A percentile compares a stretch with the other conserved stretches of the same genome.
phyloP scores from a whole-genome alignment of 2,113 vertebrate species.

The Pholis gunnellus region DNA sequence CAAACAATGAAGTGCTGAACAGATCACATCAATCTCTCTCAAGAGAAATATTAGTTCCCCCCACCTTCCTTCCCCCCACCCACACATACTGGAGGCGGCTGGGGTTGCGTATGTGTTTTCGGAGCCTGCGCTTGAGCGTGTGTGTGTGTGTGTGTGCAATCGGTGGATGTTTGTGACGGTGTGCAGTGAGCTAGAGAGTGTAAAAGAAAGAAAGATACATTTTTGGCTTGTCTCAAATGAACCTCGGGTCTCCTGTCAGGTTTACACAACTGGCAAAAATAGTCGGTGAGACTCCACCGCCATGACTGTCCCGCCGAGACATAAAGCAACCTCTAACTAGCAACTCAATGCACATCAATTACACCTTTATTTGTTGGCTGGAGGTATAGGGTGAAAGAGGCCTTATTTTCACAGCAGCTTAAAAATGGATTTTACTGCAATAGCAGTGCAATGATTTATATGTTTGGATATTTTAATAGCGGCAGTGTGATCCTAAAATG shows the following conservation, averaged over 20 bases:
- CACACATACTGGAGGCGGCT: conserved; percentile 50
- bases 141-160: not conserved
- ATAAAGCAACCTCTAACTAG: conserved; percentile 73
- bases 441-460: conserved; percentile 21
- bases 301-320: conserved; percentile 60
- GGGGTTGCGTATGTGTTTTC: conserved; percentile 41
- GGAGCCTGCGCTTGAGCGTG: conserved; percentile 9
- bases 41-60: conserved; percentile 80
- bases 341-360: conserved; percentile 73
- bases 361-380: conserved; percentile 75
- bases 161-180: conserved; percentile 35
- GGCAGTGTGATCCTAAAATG: conserved; percentile 22
- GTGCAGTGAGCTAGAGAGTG: conserved; percentile 56
- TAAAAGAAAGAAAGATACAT: conserved; percentile 65
- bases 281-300: conserved; percentile 56
- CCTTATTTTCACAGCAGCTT: conserved; percentile 48
- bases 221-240: conserved; percentile 70
- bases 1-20: conserved; percentile 78
- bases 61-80: conserved; percentile 44
- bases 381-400: conserved; percentile 24
- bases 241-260: conserved; percentile 52
- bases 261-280: conserved; percentile 66
- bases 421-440: conserved; percentile 39
- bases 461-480: conserved; percentile 21
- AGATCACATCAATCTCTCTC: conserved; percentile 84